Evolutionary conservation across 2,113 vertebrate species (phyloP), one percentile per base, ranked within the genome.

Genomic region (Cranoglanis bouderius): DNA sequence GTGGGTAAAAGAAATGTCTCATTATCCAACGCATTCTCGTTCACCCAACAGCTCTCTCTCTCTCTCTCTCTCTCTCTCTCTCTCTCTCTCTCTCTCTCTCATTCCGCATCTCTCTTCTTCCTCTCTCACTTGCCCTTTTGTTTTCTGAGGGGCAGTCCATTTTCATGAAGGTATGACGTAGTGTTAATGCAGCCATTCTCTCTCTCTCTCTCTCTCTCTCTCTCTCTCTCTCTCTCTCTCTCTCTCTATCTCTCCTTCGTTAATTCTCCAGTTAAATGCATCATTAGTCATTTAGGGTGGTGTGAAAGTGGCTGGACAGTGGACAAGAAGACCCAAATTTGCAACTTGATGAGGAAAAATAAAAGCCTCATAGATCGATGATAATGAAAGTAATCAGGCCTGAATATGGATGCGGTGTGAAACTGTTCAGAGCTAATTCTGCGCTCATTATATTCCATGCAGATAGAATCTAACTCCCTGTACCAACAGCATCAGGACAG

Each of bases 1-100:
- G 96, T 97, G 95, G 95, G 95, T 96, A 96, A 96, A 96, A 96
- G 96, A 96, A 95, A 95, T 95, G 95, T 96, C 96, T 97, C 96
- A 95, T 98, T 96, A 97, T 97, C 95, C 95, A 96, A 96, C 94
- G 94, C 93, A 88, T 94, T 93, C 92, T 92, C 92, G 92, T 93
- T 85, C 89, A 93, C 93, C 94, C 93, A 90, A 90, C 93, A 94
- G 92, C 94, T 88, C 89, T 92, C 89, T 93, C 91, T 75, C 93
- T 92, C 82, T 89, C 84, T 91, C 82, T 85, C 35, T 89, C 88
- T 91, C 63, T 87, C 67, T 81, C 35, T 92, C 82, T 87, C 70
- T 83, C 35, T 81, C 35, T 92, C 82, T 87, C 70, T 83, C 35
- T 88, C 83, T 84, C 78, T 85, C 74, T 88, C 63, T 84, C 81